Conservation (phyloP, 2,888 invertebrate species). For the Thyatira batis region DNA sequence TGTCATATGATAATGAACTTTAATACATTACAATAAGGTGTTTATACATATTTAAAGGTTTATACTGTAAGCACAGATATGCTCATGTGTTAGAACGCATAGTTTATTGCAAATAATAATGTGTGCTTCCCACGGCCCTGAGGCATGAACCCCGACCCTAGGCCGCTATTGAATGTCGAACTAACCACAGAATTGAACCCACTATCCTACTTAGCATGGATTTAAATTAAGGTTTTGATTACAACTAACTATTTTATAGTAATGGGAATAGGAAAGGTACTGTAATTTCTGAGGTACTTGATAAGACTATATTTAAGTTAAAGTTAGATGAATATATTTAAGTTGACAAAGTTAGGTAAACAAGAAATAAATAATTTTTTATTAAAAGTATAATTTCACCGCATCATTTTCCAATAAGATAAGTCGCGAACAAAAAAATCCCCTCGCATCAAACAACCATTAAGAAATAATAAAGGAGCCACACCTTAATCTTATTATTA, state of each 20-base stretch:
- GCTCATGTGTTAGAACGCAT: background rate
- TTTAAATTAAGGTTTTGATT: background rate
- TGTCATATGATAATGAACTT: no score
- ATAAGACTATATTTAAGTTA: no score
- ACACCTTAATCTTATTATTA: constrained; percentile 78
- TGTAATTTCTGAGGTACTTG: no score
- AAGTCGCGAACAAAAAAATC: constrained; percentile 33
- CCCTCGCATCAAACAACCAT: constrained; percentile 69
- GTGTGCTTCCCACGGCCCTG: constrained; percentile 12
- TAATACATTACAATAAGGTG: no score
- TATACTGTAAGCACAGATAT: background rate
- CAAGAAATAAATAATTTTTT: background rate
- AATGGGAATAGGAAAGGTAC: no score
- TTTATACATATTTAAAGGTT: no score
- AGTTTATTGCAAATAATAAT: background rate
- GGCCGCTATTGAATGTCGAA: background rate
- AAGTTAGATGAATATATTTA: no score
- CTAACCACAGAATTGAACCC: background rate
- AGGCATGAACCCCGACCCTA: background rate
- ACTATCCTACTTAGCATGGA: background rate
- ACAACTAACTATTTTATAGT: background rate
- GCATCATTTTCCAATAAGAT: constrained; percentile 41
- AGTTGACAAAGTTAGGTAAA: no score
- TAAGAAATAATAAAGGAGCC: constrained; percentile 69
- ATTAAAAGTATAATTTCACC: constrained; percentile 34